phyloP scores from a whole-genome alignment of 2,113 vertebrate genomes.

The Ranitomeya imitator region DNA sequence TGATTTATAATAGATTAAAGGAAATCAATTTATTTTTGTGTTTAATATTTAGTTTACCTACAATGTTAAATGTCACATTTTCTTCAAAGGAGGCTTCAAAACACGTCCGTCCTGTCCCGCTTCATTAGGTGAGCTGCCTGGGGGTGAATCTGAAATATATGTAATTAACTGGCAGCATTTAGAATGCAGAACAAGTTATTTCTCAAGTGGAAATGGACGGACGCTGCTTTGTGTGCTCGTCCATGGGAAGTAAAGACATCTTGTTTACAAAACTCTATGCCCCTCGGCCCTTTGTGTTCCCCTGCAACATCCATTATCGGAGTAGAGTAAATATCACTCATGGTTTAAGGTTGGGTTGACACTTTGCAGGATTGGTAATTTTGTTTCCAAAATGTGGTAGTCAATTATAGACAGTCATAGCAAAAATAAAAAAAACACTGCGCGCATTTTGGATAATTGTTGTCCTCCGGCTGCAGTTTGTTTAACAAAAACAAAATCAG shows the following conservation, averaged over 20 bases:
- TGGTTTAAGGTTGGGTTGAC: too few species aligned
- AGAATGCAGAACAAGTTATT: neutral
- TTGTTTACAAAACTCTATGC: neutral
- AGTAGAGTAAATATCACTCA: neutral
- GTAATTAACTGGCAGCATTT: slow-evolving; percentile 5
- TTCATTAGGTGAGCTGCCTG: slow-evolving; percentile 30
- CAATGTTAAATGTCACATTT: slow-evolving; percentile 47
- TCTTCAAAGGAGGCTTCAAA: slow-evolving; percentile 50
- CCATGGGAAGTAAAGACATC: neutral
- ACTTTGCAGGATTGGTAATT: too few species aligned
- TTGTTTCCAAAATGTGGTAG: too few species aligned
- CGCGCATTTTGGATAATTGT: too few species aligned
- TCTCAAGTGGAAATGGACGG: neutral
- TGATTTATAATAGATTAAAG: slow-evolving; percentile 55
- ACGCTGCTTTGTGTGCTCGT: neutral
- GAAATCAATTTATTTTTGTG: slow-evolving; percentile 50
- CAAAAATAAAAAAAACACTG: too few species aligned
- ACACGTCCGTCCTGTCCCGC: slow-evolving; percentile 12
- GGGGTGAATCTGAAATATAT: slow-evolving; percentile 18
- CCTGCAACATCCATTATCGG: neutral
- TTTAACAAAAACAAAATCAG: too few species aligned
- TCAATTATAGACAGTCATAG: too few species aligned
- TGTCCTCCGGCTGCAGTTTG: too few species aligned
- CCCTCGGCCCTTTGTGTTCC: neutral
- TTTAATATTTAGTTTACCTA: slow-evolving; percentile 53